Base-by-base conservation (phyloP, 2,888 invertebrate species). In the Polydrusus cervinus region DNA sequence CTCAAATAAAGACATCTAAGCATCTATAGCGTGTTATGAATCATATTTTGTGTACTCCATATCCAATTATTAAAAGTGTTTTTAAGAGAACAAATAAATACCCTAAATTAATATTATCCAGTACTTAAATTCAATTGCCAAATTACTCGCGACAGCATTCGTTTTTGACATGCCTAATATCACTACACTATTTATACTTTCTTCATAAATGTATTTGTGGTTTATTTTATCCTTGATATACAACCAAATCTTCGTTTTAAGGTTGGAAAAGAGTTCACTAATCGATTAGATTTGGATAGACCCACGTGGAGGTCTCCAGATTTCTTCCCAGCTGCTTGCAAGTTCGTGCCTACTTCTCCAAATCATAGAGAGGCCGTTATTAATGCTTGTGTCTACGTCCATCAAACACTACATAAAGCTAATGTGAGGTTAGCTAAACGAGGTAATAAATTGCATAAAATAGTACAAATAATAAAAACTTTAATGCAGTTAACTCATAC, bases 351-450 rank as follows among this genome's bases (percentile, higher is more conserved):
- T 5, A 87, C 92, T 1, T 82, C 93, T 34, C 95, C 97, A 5
- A 89, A 90, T 9, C 97, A 98, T 88, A 91, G 99, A 69, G 97
- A 97, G 84, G 98, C 98, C 16, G 97, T 99, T n/a, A 96, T 99
- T 84, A 99, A 99, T 88, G 97, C 98, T 0, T 97, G 97, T 86
- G 99, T 99, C 14, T 98, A 97, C 87, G 98, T 99, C 34, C 99
- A 99, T 87, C 97, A 97, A 88, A 98, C 99, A 0, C 89, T 99
- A 78, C 97, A 98, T 87, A 94, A 95, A 84, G 98, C 98, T 65
- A 99, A 99, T 87, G 91, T 94, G 0, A 90, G 97, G 67, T 90
- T 99, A 68, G 93, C 93, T 7, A 98, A 97, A 87, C 91, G 98
- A 60, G 98, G 98, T 25, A 25, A 25, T 25, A 68, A 55, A 14